phyloP scores from a whole-genome alignment of 2,888 invertebrate species.

The Synanthedon andrenaeformis region DNA sequence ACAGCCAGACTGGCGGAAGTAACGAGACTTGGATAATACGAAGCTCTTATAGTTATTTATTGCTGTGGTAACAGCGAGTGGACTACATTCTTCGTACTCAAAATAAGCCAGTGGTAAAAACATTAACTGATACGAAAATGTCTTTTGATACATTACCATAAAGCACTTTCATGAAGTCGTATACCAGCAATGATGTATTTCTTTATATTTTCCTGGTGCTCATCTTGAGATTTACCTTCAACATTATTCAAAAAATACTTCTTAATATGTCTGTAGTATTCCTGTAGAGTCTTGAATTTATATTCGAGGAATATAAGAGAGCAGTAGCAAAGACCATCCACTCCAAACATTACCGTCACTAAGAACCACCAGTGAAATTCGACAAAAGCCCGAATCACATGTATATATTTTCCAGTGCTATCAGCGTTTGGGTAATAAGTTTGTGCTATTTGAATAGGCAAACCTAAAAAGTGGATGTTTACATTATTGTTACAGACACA shows the following conservation, averaged over 20 bases:
- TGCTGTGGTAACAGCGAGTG: too few species aligned
- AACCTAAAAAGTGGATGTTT: background rate
- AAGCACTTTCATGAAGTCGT: background rate
- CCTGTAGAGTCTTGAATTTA: background rate
- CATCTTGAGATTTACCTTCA: background rate
- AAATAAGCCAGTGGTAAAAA: too few species aligned
- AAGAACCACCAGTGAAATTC: background rate
- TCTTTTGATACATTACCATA: background rate
- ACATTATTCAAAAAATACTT: background rate
- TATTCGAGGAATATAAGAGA: background rate
- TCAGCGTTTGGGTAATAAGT: background rate
- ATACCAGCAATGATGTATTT: background rate
- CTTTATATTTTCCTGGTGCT: background rate
- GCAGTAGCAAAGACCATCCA: background rate
- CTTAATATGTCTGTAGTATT: background rate
- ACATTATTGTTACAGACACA: too few species aligned
- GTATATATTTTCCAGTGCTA: background rate
- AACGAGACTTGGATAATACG: too few species aligned
- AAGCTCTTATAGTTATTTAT: too few species aligned
- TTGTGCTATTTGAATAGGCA: background rate
- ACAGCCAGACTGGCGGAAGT: too few species aligned
- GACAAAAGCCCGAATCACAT: background rate
- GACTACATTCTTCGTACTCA: too few species aligned
- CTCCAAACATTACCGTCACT: background rate
- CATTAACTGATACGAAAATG: background rate